phyloP scores from a whole-genome alignment of 2,888 invertebrate species.

The Cryptus viduatorius region DNA sequence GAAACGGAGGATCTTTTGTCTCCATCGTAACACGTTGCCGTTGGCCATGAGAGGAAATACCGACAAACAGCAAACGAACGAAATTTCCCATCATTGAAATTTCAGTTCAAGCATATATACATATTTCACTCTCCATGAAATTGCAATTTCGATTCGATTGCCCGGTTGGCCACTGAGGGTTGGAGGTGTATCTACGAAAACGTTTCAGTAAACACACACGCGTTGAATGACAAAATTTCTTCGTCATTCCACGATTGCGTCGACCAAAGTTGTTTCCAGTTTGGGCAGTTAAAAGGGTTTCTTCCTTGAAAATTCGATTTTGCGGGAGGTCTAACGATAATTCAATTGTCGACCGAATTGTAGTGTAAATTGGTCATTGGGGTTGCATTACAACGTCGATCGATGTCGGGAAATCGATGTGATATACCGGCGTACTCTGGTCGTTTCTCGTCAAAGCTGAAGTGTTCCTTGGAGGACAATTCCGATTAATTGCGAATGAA shows the following conservation, averaged over 20 bases:
- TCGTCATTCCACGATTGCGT: background rate
- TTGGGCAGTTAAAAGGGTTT: background rate
- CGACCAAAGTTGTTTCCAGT: conserved; percentile 6
- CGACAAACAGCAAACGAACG: background rate
- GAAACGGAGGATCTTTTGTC: conserved; percentile 1
- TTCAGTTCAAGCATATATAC: background rate
- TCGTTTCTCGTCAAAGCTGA: background rate
- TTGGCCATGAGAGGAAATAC: background rate
- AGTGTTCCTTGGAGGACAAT: background rate
- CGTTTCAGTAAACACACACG: no score
- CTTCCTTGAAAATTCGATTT: conserved; percentile 18
- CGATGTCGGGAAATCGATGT: background rate
- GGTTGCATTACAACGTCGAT: conserved; percentile 4
- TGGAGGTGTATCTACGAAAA: background rate
- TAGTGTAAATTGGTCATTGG: conserved; percentile 4
- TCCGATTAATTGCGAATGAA: background rate
- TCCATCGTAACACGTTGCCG: background rate
- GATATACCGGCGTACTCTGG: background rate
- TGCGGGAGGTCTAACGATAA: conserved; percentile 11
- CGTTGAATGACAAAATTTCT: background rate
- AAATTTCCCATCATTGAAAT: background rate
- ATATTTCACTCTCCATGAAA: background rate
- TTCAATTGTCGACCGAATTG: conserved; percentile 11
- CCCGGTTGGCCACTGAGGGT: conserved; percentile 5
- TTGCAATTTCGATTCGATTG: conserved; percentile 6